Percentiles rank a stretch among this genome's conserved stretches.
Evolutionary conservation across 2,797 vertebrate genomes (phyloP).

Genomic region (Echiichthys vipera): DNA sequence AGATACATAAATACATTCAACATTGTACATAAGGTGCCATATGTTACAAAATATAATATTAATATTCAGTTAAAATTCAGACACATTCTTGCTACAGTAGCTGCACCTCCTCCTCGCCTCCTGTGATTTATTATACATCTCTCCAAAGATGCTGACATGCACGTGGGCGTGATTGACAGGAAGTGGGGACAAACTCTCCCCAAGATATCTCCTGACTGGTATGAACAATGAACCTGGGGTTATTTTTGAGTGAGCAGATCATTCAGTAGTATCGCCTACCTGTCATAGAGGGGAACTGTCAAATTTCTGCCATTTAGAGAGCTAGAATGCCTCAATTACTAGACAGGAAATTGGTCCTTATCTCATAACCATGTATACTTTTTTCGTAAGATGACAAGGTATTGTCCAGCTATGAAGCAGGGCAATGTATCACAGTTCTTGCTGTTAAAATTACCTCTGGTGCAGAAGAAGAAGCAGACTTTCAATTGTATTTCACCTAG

Average conservation of each 20-base stretch:
- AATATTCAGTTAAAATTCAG: slow-evolving; percentile 2
- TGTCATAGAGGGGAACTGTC: slow-evolving; percentile 7
- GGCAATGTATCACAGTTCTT: slow-evolving; percentile 1
- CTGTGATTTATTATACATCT: slow-evolving; percentile 17
- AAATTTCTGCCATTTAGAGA: not conserved
- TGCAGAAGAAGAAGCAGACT: slow-evolving; percentile 17
- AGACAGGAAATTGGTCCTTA: not conserved
- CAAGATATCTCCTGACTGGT: slow-evolving; percentile 11
- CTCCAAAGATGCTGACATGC: slow-evolving; percentile 30
- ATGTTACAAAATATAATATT: not conserved
- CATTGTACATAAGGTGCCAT: not conserved
- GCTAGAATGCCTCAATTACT: not conserved
- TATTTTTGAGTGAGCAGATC: slow-evolving; percentile 29
- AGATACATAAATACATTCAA: not conserved
- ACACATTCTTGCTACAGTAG: not conserved
- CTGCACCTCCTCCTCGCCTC: not conserved
- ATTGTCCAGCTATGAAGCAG: not conserved
- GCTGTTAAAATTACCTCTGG: slow-evolving; percentile 5
- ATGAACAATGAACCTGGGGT: slow-evolving; percentile 28
- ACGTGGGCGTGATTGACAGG: slow-evolving; percentile 37
- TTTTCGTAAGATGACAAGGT: not conserved
- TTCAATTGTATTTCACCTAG: slow-evolving; percentile 21
- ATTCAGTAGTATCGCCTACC: slow-evolving; percentile 2
- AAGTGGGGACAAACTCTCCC: slow-evolving; percentile 10
- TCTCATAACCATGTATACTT: not conserved